Base-by-base conservation (phyloP, 2,113 vertebrate species). In the human region DNA sequence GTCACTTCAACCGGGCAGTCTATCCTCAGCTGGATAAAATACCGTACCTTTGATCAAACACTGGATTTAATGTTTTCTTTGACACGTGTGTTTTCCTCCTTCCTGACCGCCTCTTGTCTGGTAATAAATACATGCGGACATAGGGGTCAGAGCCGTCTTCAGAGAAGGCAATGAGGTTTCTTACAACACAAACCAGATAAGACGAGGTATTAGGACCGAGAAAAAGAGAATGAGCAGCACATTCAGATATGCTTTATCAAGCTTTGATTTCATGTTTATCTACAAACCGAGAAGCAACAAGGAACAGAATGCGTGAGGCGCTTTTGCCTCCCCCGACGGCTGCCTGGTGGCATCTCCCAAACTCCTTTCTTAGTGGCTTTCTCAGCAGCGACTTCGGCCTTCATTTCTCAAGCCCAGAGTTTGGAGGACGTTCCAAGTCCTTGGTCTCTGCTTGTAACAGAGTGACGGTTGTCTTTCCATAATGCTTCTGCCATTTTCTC, bases 91-190 rank as follows among this genome's bases (percentile, higher is more conserved):
- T 99, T 99, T 99, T 99, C 99, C 99, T 99, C 97, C 99, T 98
- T 89, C 99, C 99, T 0, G 99, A 99, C 75, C 99, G 98, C 64
- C 99, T 99, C 97, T 99, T 99, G 98, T 99, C 99, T 64, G 99
- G 99, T 40, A 99, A 98, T 97, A 99, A 99, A 98, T 99, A 99
- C 98, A 99, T 96, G 92, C 99, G 99, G 75, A 99, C 99, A 0
- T 99, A 99, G 0, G 99, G 99, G 64, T 99, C 99, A 0, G 99
- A 99, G 38, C 99, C 99, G 1, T 99, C 99, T 84, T 99, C 99
- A 0, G 99, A 99, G 98, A 99, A 99, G 0, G 99, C 99, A 18
- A 99, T 99, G 57, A 99, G 98, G 98, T 99, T 99, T 94, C 99
- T 99, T 98, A 12, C 38, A 66, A 90, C 94, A 72, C 66, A 96